Evolutionary conservation across 2,113 vertebrate genomes (phyloP).

Genomic region (Coryphaenoides rupestris): DNA sequence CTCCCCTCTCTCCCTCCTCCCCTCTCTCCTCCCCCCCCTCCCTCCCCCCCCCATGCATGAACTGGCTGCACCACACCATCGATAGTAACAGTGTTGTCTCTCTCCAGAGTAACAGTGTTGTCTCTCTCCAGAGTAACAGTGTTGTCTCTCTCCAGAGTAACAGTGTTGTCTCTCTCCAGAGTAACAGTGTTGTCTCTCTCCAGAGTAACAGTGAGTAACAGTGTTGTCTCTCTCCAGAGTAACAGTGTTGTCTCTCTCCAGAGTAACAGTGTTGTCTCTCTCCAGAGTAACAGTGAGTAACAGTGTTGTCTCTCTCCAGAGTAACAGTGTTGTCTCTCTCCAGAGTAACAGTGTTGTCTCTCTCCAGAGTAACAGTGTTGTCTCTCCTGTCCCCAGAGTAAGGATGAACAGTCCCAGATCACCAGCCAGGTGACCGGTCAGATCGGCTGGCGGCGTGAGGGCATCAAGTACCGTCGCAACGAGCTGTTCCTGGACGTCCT

Average conservation of each 20-base stretch:
- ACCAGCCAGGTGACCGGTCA: conserved; percentile 99
- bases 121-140: background rate
- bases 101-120: background rate
- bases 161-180: too few species aligned
- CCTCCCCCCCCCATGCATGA: background rate
- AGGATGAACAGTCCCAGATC: conserved; percentile 99
- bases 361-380: too few species aligned
- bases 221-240: too few species aligned
- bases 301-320: too few species aligned
- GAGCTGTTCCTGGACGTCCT: conserved; percentile 97
- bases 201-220: too few species aligned
- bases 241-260: too few species aligned
- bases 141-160: background rate
- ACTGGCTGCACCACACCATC: background rate
- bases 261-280: too few species aligned
- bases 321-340: too few species aligned
- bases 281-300: too few species aligned
- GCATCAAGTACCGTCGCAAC: conserved; percentile 98
- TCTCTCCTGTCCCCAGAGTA: conserved; percentile 75
- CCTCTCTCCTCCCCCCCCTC: background rate
- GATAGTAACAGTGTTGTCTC: background rate
- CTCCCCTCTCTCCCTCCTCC: too few species aligned
- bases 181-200: too few species aligned
- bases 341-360: too few species aligned
- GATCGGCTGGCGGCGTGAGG: conserved; percentile 97